phyloP scores from a whole-genome alignment of 2,888 invertebrate genomes.

The Caenorhabditis sinica region DNA sequence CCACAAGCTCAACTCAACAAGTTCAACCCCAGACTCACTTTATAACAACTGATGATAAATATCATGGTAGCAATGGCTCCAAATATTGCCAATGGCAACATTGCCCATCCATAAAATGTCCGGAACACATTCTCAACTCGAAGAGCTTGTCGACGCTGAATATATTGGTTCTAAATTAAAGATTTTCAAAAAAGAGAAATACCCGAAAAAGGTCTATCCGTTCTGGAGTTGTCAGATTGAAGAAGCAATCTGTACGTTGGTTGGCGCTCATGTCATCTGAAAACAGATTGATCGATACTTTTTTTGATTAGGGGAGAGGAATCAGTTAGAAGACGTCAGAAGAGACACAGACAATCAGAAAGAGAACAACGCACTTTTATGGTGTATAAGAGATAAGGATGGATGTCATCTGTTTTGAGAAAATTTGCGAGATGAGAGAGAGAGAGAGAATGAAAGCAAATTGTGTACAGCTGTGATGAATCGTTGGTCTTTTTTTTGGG shows the following conservation, averaged over 20 bases:
- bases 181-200: conserved; percentile 11
- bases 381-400: conserved; percentile 4
- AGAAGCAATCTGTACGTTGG: conserved; percentile 78
- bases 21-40: no score
- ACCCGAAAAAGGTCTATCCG: conserved; percentile 77
- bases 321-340: not conserved
- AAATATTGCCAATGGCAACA: conserved; percentile 77
- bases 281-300: not conserved
- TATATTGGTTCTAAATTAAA: no score
- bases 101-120: conserved; percentile 79
- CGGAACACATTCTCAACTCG: conserved; percentile 78
- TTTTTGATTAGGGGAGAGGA: not conserved
- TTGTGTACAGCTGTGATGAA: not conserved
- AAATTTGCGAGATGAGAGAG: no score
- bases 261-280: conserved; percentile 71
- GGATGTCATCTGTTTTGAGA: conserved; percentile 18
- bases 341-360: not conserved
- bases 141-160: conserved; percentile 75
- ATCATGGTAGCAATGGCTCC: conserved; percentile 75
- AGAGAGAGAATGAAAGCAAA: not conserved
- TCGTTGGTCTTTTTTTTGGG: not conserved
- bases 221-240: conserved; percentile 76
- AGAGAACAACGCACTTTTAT: not conserved
- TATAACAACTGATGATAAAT: conserved; percentile 78
- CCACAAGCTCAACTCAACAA: no score